These are phyloP conservation scores for Manacus vitellinus DNA, from an alignment of 2,113 vertebrate genomes.

Conservation along the genomic window DNA sequence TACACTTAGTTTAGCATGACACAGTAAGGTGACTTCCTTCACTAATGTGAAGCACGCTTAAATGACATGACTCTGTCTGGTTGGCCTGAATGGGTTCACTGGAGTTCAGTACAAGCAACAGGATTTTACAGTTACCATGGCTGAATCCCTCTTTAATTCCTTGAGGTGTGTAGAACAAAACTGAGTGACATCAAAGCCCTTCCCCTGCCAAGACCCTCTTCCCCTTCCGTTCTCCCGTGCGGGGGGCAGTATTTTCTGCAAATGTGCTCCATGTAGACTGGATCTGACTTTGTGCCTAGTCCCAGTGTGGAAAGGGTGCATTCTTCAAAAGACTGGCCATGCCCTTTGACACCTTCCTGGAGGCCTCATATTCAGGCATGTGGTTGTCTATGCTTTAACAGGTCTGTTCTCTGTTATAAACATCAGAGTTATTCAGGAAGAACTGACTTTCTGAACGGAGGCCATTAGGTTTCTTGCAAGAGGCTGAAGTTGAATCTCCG, in stretches of 20 bases:
- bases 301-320: conserved; percentile 78
- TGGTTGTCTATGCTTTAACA: conserved; percentile 78
- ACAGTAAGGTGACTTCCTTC: conserved; percentile 70
- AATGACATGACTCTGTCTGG: conserved; percentile 64
- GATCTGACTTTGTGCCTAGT: conserved; percentile 81
- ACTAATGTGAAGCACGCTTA: conserved; percentile 71
- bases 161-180: conserved; percentile 71
- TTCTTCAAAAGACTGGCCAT: conserved; percentile 79
- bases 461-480: conserved; percentile 83
- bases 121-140: conserved; percentile 68
- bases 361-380: conserved; percentile 79
- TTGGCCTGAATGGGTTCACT: conserved; percentile 66
- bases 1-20: conserved; percentile 75
- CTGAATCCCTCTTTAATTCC: conserved; percentile 75
- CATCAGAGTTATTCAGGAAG: conserved; percentile 77
- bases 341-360: conserved; percentile 77
- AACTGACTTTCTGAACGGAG: conserved; percentile 75
- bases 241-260: conserved; percentile 72
- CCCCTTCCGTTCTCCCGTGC: conserved; percentile 71
- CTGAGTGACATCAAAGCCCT: conserved; percentile 74
- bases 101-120: conserved; percentile 70
- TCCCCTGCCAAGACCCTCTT: conserved; percentile 74
- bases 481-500: conserved; percentile 82
- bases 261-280: conserved; percentile 78
- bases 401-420: conserved; percentile 79